Evolutionary conservation across 2,888 invertebrate genomes (phyloP).

Genomic region (Odontocerum albicorne): DNA sequence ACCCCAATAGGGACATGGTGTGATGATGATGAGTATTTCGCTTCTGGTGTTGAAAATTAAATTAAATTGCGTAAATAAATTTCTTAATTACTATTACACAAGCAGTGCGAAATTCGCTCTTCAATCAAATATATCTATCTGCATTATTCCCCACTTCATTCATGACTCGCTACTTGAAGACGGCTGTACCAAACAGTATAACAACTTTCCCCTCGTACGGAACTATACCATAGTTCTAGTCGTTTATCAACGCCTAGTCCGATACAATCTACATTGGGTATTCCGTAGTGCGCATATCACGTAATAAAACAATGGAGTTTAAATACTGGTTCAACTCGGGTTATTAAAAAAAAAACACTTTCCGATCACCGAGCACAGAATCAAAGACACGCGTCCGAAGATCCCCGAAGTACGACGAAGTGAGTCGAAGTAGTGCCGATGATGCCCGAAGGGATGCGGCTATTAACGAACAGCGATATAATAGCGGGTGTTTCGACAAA

Average conservation of each 20-base stretch:
- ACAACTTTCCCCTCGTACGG: not conserved
- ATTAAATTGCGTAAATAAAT: too few relatives aligned
- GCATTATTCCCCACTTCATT: too few relatives aligned
- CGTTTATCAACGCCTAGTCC: not conserved
- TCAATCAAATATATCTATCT: too few relatives aligned
- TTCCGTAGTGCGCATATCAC: not conserved
- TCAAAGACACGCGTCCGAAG: slow-evolving; percentile 29
- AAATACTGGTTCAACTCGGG: not conserved
- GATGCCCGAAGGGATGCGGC: slow-evolving; percentile 3
- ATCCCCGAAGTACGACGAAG: slow-evolving; percentile 18
- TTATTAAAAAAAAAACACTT: slow-evolving; percentile 2
- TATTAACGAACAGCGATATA: slow-evolving; percentile 19
- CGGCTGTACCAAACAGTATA: not conserved
- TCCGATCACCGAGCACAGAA: not conserved
- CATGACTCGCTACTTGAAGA: not conserved
- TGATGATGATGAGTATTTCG: too few relatives aligned
- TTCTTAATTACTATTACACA: too few relatives aligned
- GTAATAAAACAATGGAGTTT: slow-evolving; percentile 3
- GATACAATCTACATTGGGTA: not conserved
- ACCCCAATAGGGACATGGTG: too few relatives aligned
- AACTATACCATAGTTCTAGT: not conserved
- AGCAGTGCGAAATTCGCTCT: too few relatives aligned
- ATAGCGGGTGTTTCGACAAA: slow-evolving; percentile 22
- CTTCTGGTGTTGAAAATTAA: too few relatives aligned
- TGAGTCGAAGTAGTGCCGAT: slow-evolving; percentile 12